Evolutionary conservation across 2,888 invertebrate genomes (phyloP).

Genomic region (Elmis aenea): DNA sequence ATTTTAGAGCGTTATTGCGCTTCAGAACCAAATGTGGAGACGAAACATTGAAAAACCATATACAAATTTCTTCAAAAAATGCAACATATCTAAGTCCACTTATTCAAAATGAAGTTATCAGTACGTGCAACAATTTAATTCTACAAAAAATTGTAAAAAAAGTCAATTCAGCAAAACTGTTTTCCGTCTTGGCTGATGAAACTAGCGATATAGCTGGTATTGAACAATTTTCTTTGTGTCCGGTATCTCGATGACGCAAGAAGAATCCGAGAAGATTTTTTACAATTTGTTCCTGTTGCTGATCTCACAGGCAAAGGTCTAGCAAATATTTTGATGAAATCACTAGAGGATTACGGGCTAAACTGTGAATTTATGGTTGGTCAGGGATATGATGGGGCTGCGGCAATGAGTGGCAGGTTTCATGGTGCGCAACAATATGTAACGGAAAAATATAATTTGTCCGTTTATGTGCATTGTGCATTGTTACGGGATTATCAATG

Average conservation of each 20-base stretch:
- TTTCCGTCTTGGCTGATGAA: slow-evolving; percentile 1
- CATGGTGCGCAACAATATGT: slow-evolving; percentile 23
- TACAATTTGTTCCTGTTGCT: slow-evolving; percentile 26
- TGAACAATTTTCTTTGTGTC: not conserved
- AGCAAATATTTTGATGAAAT: slow-evolving; percentile 18
- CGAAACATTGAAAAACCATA: slow-evolving; percentile 3
- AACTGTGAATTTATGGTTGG: slow-evolving; percentile 20
- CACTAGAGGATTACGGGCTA: slow-evolving; percentile 17
- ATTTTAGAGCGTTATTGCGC: slow-evolving; percentile 11
- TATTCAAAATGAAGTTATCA: not conserved
- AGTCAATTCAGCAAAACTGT: not conserved
- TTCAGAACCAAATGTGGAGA: slow-evolving; percentile 12
- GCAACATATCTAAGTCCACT: not conserved
- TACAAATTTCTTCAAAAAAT: not conserved
- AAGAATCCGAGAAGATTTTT: slow-evolving; percentile 22
- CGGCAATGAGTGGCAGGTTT: slow-evolving; percentile 24
- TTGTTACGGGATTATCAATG: no score
- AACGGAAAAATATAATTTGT: slow-evolving; percentile 13
- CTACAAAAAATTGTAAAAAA: not conserved
- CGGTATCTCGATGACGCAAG: slow-evolving; percentile 20
- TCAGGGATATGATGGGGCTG: slow-evolving; percentile 30
- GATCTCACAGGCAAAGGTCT: slow-evolving; percentile 20
- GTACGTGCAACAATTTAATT: not conserved
- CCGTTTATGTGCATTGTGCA: slow-evolving; percentile 29
- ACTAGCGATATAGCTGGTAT: not conserved